Evolutionary conservation across 92 coral and sea anemone species (phyloP), one percentile per base, ranked within the genome.

Genomic region (Palythoa heliodiscus): DNA sequence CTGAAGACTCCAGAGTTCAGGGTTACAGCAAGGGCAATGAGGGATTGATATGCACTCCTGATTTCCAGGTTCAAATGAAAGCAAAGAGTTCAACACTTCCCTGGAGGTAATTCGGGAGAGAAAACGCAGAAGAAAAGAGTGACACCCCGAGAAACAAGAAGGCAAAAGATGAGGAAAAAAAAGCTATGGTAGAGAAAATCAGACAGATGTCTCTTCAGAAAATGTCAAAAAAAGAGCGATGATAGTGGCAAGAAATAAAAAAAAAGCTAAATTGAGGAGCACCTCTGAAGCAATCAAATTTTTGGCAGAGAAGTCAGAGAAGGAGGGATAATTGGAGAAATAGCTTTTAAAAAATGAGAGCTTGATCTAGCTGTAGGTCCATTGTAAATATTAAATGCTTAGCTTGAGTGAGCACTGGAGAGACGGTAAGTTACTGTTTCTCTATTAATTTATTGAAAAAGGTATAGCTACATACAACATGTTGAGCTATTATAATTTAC

Each of bases 31-130:
- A 19, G 24, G 11, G 24, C 69, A n/a, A 11, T n/a, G 25, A 63
- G 69, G 20, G 69, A 63, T 19, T 29, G 11, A 19, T 63, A 19
- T 63, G 24, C 24, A 19, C 69, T 20, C 11, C 69, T 63, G 76
- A 76, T 77, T 38, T 50, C 84, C 76, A 55, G 55, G 68, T 68
- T 68, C 84, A 78, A 29, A 70, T 2, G 12, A 67, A 63, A 75
- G 25, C 72, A 77, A 77, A 86, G 71, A 82, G 86, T 75, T 81
- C 53, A 75, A 81, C 66, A 23, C 76, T 58, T 82, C 67, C 40
- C 86, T 82, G 86, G 78, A 85, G 73, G 60, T 74, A 66, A 85
- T 85, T 75, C 88, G n/a, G 50, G 88, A 85, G 82, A 74, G 74
- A 73, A 75, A 85, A 82, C 85, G 75, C 85, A 82, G 86, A 82